Base-by-base conservation (phyloP, 2,797 vertebrate genomes). In the Phalanger gymnotis region DNA sequence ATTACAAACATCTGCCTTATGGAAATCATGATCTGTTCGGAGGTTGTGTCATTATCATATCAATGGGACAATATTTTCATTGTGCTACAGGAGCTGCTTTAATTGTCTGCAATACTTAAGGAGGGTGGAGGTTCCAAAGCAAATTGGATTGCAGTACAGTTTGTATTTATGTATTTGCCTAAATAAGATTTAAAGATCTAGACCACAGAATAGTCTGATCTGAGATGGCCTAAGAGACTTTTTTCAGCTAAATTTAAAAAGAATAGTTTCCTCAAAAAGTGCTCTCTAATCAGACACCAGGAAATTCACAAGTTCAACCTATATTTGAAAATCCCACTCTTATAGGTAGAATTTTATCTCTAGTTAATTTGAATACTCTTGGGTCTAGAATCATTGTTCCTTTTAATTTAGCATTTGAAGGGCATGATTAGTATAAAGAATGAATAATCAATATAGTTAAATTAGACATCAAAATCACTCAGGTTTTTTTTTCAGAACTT, bases 1-100 rank as follows among this genome's bases (percentile, higher is more conserved):
- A 73, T 61, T 87, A 73, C 51, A 55, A 10, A 66, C 91, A 19
- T 93, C 89, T 95, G 93, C 30, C 61, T 92, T 94, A 30, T 56
- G 9, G 94, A 93, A 95, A 57, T 73, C 4, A 11, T 54, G 14
- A 95, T 54, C 91, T 53, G 66, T 92, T 92, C 93, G 89, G 34
- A 91, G 34, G 0, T 9, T 93, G 4, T 4, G n/a, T 52, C 13
- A 22, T 73, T 54, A 57, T 55, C 89, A 66, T 91, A 54, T 81
- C 52, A 47, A 89, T 19, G 25, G 1, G 53, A 25, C 52, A 94
- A 89, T 92, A 58, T 9, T 94, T 73, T 28, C 57, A 53, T 92
- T 90, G 34, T n/a, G 9, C 52, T 55, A 54, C 0, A 92, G 55
- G 92, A 94, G 12, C 2, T 92, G 4, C 57, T 73, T 93, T 91